Base-by-base conservation (phyloP, 2,888 invertebrate genomes). In the Megamerina dolium region DNA sequence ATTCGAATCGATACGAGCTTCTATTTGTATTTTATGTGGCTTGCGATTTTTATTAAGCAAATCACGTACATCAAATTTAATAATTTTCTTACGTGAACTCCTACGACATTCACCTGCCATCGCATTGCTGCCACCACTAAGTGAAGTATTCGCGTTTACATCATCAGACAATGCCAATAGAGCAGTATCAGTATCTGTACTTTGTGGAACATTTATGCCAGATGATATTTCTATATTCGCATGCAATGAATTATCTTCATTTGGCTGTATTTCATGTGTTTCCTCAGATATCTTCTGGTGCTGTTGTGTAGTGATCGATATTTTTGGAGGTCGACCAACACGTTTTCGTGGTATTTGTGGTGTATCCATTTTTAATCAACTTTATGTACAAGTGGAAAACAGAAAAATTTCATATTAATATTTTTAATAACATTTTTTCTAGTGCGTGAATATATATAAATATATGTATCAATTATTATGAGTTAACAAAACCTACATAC, bases 11-110 rank as follows among this genome's bases (percentile, higher is more conserved):
- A 68, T 66, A 23, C 68, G 59, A 1, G 69, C 68, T 45, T 69
- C 69, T 19, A 68, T 67, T 48, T 69, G 69, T 38, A 68, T 68
- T 52, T 69, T 69, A 46, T 64, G 64, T 13, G 57, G 58, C 29
- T 64, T 68, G 5, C 68, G 58, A 45, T 65, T 62, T 48, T 68
- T 68, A 34, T 67, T 67, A 6, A 70, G 49, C 41, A 70, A 55
- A 45, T 70, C 69, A 1, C 63, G 57, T 1, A 70, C 69, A 50
- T 70, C 70, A 40, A 70, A 70, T 51, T 70, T 70, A 3, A 62
- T 61, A n/a, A 66, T 54, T 54, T 69, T 69, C 42, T 70, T 70
- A 10, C 70, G 64, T 3, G 68, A 64, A 51, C 70, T 70, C 14
- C 70, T 63, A 2, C 70, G 58, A 33, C 68, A 63, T 34, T 66